A percentile compares a stretch with the other conserved stretches of the same genome.
These are phyloP conservation scores for Zaprionus nigranus DNA, from an alignment of 1,140 invertebrate species.

Conservation along the genomic window DNA sequence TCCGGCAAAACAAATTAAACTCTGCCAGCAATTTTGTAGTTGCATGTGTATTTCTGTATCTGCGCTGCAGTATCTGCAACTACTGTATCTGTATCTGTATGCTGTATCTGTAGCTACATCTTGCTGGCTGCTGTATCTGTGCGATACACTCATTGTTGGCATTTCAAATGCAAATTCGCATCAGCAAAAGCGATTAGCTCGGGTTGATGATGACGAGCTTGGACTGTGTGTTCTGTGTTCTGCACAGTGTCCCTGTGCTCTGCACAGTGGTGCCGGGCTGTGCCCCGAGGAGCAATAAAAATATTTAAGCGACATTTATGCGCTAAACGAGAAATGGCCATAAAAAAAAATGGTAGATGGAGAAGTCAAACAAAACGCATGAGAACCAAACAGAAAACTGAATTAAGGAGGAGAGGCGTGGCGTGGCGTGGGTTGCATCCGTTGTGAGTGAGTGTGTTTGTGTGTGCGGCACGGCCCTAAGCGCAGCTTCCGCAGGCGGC, in stretches of 20 bases:
- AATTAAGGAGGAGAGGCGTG: slow-evolving; percentile 55
- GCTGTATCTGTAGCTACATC: slow-evolving; percentile 24
- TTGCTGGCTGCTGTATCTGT: slow-evolving; percentile 16
- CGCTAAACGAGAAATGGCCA: slow-evolving; percentile 17
- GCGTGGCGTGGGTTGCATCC: slow-evolving; percentile 44
- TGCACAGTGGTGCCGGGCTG: not conserved
- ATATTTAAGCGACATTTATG: slow-evolving; percentile 71
- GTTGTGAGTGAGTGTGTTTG: slow-evolving; percentile 18
- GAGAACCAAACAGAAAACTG: slow-evolving; percentile 65
- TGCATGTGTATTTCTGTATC: slow-evolving; percentile 13
- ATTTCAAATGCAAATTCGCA: slow-evolving; percentile 74
- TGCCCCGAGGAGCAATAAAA: slow-evolving; percentile 65
- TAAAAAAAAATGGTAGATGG: slow-evolving; percentile 9
- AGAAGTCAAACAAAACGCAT: slow-evolving; percentile 38
- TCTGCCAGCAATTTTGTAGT: slow-evolving; percentile 28
- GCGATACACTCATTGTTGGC: slow-evolving; percentile 41
- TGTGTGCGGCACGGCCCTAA: slow-evolving; percentile 44
- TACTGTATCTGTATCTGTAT: slow-evolving; percentile 8
- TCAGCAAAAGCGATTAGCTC: slow-evolving; percentile 75
- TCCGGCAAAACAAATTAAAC: slow-evolving; percentile 53
- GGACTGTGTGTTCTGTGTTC: not conserved
- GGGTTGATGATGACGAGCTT: slow-evolving; percentile 48
- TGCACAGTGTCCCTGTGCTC: not conserved
- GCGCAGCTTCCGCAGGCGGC: slow-evolving; percentile 62
- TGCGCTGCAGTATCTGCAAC: slow-evolving; percentile 3